These are phyloP conservation scores for Drosophila burlai DNA, from an alignment of 1,140 invertebrate genomes.

Conservation along the genomic window DNA sequence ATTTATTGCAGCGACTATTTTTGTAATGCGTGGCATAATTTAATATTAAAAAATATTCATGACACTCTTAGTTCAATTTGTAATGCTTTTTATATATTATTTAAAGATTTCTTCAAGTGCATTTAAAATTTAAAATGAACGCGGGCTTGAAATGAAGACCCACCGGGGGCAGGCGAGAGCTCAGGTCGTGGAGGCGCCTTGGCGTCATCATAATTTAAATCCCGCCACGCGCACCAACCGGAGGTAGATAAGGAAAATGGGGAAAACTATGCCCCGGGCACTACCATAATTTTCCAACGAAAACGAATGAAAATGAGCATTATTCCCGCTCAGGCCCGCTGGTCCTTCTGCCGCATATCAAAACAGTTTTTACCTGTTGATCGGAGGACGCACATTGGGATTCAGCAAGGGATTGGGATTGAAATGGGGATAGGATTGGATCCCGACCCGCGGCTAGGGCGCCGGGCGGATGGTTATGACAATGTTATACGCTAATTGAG, in stretches of 20 bases:
- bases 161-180: conserved; percentile 27
- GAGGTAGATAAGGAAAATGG: conserved; percentile 59
- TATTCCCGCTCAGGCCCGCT: conserved; percentile 28
- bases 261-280: conserved; percentile 64
- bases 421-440: conserved; percentile 15
- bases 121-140: conserved; percentile 32
- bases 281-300: conserved; percentile 73
- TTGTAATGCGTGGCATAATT: neutral
- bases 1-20: neutral
- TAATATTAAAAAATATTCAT: too few relatives aligned
- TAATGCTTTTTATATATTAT: too few relatives aligned
- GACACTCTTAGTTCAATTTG: too few relatives aligned
- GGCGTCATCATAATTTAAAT: conserved; percentile 80
- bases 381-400: conserved; percentile 16
- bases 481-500: conserved; percentile 78
- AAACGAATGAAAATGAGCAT: conserved; percentile 76
- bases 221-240: conserved; percentile 63
- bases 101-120: conserved; percentile 4
- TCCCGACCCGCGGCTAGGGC: conserved; percentile 26
- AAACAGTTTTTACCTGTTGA: conserved; percentile 78
- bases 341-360: conserved; percentile 56
- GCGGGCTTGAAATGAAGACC: conserved; percentile 14
- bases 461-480: conserved; percentile 65
- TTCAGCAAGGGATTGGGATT: conserved; percentile 7
- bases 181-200: conserved; percentile 32